Base-by-base conservation (phyloP, 1,140 invertebrate species). In the Diachasma alloeum region DNA sequence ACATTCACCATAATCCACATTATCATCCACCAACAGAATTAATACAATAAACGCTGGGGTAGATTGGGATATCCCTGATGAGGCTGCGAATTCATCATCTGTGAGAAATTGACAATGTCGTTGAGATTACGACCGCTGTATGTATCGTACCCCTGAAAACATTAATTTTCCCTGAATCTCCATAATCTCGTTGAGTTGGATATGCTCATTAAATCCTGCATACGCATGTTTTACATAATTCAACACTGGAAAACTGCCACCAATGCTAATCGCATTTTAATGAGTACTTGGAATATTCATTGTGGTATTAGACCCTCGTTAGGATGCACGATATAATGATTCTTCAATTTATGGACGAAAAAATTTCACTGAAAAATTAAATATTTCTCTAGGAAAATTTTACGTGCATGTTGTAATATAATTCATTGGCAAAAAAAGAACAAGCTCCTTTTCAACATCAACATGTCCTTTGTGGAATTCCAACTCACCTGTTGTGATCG, bases 41-140 rank as follows among this genome's bases (percentile, higher is more conserved):
- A 87, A 71, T 87, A 87, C 44, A 86, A 73, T 13, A 85, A 31
- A 59, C 80, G 85, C 24, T 86, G 85, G 3, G 81, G 82, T 31
- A 85, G 86, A 69, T 46, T 80, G 0, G 80, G 84, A 63, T 86
- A 86, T 48, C 80, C 80, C 31, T 85, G 83, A 6, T 85, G 83
- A 6, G 80, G 77, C 37, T 83, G 84, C 3, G 83, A 77, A 42
- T 77, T 78, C 46, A 83, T 68, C 71, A 84, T 75, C 8, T 81
- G 72, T n/a, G 78, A 77, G 22, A 77, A 75, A 59, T 53, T 77
- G 11, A 77, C 56, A 42, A 79, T 10, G 39, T 79, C 78, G 39
- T 36, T 81, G 77, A 22, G 70, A 42, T 63, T 76, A 0, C 81
- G 67, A 17, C 75, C 78, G 19, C 44, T 46, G 63, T 86, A 87